Conservation (phyloP, 2,113 vertebrate genomes). For the Chaenogobius annularis region DNA sequence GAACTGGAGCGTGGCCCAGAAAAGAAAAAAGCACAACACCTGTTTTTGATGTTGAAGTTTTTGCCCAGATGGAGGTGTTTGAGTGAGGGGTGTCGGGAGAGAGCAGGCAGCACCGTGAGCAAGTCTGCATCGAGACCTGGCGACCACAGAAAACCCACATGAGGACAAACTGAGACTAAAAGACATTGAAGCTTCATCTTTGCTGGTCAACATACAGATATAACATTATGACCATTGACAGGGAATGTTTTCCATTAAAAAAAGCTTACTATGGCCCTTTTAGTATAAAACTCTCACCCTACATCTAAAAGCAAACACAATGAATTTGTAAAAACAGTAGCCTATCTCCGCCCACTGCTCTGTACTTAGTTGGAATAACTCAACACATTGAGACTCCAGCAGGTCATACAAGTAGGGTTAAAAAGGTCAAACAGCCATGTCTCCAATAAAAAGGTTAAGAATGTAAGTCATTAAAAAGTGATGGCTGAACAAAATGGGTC, state of each 20-base stretch:
- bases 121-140: constrained; percentile 84
- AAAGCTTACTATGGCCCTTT: too few species aligned
- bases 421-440: too few species aligned
- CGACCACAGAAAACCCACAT: constrained; percentile 25
- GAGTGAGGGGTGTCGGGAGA: constrained; percentile 83
- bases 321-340: too few species aligned
- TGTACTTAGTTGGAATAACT: too few species aligned
- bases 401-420: too few species aligned
- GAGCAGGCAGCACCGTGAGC: constrained; percentile 79
- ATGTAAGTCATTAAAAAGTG: not conserved
- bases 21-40: constrained; percentile 66
- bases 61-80: constrained; percentile 85
- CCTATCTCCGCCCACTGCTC: too few species aligned
- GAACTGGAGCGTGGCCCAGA: constrained; percentile 10
- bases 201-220: not conserved
- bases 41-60: constrained; percentile 89
- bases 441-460: too few species aligned
- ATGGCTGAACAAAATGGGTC: not conserved
- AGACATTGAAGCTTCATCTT: not conserved
- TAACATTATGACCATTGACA: not conserved
- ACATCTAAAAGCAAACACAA: too few species aligned
- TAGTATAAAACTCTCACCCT: too few species aligned
- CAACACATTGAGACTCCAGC: too few species aligned
- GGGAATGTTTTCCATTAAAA: not conserved
- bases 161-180: not conserved